Base-by-base conservation (phyloP, 2,888 invertebrate species). In the Macrostomum cliftonense region DNA sequence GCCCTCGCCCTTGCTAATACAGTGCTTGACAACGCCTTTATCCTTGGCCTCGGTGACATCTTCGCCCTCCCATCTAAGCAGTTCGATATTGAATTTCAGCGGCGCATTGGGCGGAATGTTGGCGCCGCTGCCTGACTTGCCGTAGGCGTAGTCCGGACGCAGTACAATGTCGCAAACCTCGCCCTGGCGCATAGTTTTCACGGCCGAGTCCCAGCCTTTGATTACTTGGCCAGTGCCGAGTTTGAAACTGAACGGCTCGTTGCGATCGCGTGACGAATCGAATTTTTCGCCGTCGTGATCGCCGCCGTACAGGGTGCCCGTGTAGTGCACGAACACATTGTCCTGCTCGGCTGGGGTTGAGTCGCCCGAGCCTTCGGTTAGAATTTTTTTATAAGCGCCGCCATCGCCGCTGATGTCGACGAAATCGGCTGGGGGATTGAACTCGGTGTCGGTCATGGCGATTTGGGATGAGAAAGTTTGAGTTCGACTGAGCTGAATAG, bases 161-260 rank as follows among this genome's bases (percentile, higher is more conserved):
- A 89, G 87, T 0, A 81, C 83, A 45, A 95, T 71, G 47, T 79
- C 74, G 44, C 84, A 81, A 46, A 81, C 74, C 71, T 93, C 91
- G 0, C 85, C 84, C 59, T 79, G 80, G 69, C 81, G 83, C 95
- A 97, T 95, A 0, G 85, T 82, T 0, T 83, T 82, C 14, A 95
- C 81, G 28, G 88, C 91, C 56, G 85, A 76, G 62, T 95, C 93
- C 83, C 91, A 95, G 71, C 81, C 88, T 73, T 83, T 83, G 55
- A 93, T 89, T 1, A 50, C 51, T n/a, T 44, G 17, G 81, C 87
- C 83, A 77, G 80, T 80, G 53, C 87, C 88, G 43, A 95, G 73
- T 56, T 77, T 76, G 67, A 95, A 95, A 60, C 80, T 77, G 64
- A 97, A 95, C 1, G 83, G 81, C 53, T 82, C 78, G 54, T 78